Percentiles rank a stretch among this genome's conserved stretches.
Conservation (phyloP, 2,888 invertebrate genomes). For the Ornithoptera alexandrae region DNA sequence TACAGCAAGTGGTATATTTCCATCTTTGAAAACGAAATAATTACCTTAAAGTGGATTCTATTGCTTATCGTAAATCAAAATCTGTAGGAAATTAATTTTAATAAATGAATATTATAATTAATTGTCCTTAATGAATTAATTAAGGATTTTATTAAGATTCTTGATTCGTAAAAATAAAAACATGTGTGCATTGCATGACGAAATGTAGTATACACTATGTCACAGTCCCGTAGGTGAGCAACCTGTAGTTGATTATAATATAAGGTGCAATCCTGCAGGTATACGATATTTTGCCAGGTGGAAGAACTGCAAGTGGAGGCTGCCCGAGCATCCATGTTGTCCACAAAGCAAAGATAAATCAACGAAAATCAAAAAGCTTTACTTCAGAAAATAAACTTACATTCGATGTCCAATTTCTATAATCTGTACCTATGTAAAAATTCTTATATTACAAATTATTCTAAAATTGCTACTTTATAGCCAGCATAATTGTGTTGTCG, state of each 20-base stretch:
- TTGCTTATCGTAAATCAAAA: neutral
- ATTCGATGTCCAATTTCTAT: constrained; percentile 65
- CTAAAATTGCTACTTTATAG: constrained; percentile 78
- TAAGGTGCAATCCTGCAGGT: constrained; percentile 83
- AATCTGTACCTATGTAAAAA: constrained; percentile 66
- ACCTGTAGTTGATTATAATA: constrained; percentile 78
- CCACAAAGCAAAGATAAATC: constrained; percentile 81
- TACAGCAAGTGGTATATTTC: constrained; percentile 12
- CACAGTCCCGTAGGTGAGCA: constrained; percentile 62
- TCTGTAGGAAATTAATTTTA: neutral
- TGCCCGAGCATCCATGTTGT: constrained; percentile 84
- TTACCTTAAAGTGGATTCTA: neutral
- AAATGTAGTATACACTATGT: constrained; percentile 45
- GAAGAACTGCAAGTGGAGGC: constrained; percentile 90
- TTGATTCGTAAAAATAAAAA: constrained; percentile 23
- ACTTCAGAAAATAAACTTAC: constrained; percentile 74
- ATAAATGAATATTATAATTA: neutral
- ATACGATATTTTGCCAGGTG: constrained; percentile 92
- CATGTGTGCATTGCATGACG: constrained; percentile 55
- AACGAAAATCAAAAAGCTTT: constrained; percentile 72
- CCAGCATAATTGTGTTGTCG: constrained; percentile 56
- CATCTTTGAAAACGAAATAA: constrained; percentile 4
- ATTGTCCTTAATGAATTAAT: neutral
- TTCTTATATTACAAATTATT: constrained; percentile 67
- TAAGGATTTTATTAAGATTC: neutral